Base-by-base conservation (phyloP, 2,888 invertebrate genomes). In the Helobdella robusta region DNA sequence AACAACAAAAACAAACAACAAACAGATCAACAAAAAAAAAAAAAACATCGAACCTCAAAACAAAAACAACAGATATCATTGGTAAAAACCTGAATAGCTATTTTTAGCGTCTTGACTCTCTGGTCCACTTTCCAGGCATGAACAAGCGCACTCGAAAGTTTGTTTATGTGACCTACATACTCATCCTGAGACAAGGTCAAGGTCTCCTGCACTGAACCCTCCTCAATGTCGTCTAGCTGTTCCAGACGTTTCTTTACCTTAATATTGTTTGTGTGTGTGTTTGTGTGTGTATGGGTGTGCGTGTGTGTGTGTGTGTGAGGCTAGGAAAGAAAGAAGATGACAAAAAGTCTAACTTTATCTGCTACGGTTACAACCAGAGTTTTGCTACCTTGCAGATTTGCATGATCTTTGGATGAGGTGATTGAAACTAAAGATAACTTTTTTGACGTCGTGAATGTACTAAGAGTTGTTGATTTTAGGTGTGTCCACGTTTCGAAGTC, bases 91-190 rank as follows among this genome's bases (percentile, higher is more conserved):
- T 85, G 94, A 72, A 97, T 95, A 0, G 88, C 91, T 75, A 97
- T 94, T 84, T 95, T 95, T 46, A 95, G 84, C 4, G 95, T 89
- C 82, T 91, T 91, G 23, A 82, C 79, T 73, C 94, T 84, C 79
- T 94, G 93, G 80, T 97, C 94, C 32, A 87, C 85, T 73, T 89
- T 86, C 97, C 97, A 98, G 6, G 94, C 92, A 79, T 84, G 85
- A 52, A 89, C 87, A 34, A 98, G 84, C 78, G 93, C 91, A 75
- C 87, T 87, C 81, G 89, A 91, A n/a, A 95, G 83, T 78, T 91
- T 87, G 73, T 90, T 89, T 69, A 97, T 89, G 73, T 89, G 85
- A 54, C 85, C 84, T 6, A 89, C 86, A 82, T 91, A 97, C 77
- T 94, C 93, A 77, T 90, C 89, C 78, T 95, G 95, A 2, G 89